A percentile compares a stretch with the other conserved stretches of the same genome.
Conservation (phyloP, 2,113 vertebrate genomes). For the Butastur rufipennis region DNA sequence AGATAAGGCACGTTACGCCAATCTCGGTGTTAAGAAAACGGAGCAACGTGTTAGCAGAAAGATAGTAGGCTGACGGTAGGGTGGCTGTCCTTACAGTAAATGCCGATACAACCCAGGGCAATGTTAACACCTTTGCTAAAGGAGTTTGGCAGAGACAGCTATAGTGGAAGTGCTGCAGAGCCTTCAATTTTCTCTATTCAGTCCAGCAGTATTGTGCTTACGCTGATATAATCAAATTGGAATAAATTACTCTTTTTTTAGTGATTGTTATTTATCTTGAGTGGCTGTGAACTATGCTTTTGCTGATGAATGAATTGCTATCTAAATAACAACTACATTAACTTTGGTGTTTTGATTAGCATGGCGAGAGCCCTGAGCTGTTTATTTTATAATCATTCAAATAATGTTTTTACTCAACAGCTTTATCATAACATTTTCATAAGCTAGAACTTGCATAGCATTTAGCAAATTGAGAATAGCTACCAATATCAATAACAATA, state of each 20-base stretch:
- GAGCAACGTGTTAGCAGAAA: neutral
- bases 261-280: neutral
- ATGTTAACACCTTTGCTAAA: neutral
- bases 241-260: neutral
- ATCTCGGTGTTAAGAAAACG: neutral
- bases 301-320: neutral
- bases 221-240: neutral
- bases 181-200: neutral
- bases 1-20: neutral
- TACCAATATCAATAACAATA: neutral
- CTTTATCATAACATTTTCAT: neutral
- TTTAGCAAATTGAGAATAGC: neutral
- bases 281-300: neutral
- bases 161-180: neutral
- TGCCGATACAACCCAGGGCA: neutral
- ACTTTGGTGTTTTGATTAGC: neutral
- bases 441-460: neutral
- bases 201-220: neutral
- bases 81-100: neutral
- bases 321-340: conserved; percentile 49
- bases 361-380: neutral
- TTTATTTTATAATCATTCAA: neutral
- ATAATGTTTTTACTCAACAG: neutral
- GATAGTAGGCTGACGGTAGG: accelerated
- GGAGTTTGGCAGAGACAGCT: neutral